Base-by-base conservation (phyloP, 2,113 vertebrate genomes). In the Hylia prasina region DNA sequence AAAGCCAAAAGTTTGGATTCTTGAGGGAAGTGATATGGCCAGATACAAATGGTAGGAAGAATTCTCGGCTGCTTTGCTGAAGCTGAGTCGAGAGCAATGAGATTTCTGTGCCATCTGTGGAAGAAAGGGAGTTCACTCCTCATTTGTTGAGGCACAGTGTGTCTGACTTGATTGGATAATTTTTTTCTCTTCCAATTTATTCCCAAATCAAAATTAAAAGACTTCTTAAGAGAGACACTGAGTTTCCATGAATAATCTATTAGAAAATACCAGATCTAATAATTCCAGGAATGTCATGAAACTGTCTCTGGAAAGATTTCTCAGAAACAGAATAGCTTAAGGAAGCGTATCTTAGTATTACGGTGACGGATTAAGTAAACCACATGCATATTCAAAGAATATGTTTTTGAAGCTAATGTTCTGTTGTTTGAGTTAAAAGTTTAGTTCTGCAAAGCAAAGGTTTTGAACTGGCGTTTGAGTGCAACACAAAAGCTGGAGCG, bases 271-370 rank as follows among this genome's bases (percentile, higher is more conserved):
- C 51, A 73, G 53, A 93, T 35, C 31, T 33, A 95, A 11, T 94
- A 94, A 96, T 93, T 58, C 39, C 13, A 84, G 90, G 40, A 83
- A 54, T 48, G 44, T 87, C 44, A 68, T 45, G 77, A 80, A 94
- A 94, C 47, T 87, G 72, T 89, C 77, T 96, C 93, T 96, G 92
- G 94, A 90, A 97, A 89, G 92, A 95, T 95, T 94, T 96, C 88
- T 94, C 57, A 89, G 97, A 95, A 95, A 88, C 48, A 80, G 78
- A 93, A 75, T 93, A 95, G 94, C 79, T 95, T 96, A 92, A 94
- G 94, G 77, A 95, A 96, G 77, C 3, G 7, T 97, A 93, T 95
- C 95, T 97, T 96, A 96, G 7, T 95, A 75, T 89, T 51, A 78
- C 1, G 60, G 94, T 84, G 69, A 76, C 4, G 7, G 96, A 93